These are phyloP conservation scores for Phasianus colchicus DNA, from an alignment of 2,113 vertebrate species.

Conservation along the genomic window DNA sequence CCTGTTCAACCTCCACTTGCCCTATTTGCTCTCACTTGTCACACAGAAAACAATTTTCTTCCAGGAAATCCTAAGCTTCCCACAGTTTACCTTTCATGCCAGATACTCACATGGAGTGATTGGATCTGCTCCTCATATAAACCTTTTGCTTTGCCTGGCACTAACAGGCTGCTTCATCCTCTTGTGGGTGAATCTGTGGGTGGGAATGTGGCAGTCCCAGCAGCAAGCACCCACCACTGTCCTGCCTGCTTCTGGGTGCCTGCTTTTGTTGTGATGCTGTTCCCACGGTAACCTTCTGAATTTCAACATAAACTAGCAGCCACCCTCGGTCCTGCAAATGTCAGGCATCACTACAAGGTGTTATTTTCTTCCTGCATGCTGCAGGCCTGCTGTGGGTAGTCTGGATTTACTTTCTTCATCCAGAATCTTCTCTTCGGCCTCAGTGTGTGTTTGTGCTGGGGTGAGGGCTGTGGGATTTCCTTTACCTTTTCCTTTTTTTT, in stretches of 20 bases:
- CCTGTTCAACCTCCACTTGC: background rate
- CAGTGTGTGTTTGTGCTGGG: background rate
- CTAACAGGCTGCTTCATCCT: background rate
- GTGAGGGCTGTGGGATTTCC: background rate
- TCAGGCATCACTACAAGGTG: fast-evolving
- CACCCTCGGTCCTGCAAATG: fast-evolving
- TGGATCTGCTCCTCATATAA: fast-evolving
- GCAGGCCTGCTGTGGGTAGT: background rate
- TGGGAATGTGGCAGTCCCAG: background rate
- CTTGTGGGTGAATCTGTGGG: fast-evolving
- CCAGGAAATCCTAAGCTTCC: background rate
- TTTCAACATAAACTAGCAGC: background rate
- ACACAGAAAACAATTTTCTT: background rate
- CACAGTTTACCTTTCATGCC: background rate
- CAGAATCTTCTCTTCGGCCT: background rate
- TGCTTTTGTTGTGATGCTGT: fast-evolving
- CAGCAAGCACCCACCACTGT: fast-evolving
- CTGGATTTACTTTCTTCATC: background rate
- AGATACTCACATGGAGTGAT: background rate
- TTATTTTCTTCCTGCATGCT: background rate
- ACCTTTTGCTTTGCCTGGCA: background rate
- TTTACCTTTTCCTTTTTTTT: background rate
- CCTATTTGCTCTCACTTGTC: background rate
- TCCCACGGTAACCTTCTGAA: background rate
- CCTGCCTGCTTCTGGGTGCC: background rate